Evolutionary conservation across 2,888 invertebrate species (phyloP).

Genomic region (Mesorhabditis spiculigera): DNA sequence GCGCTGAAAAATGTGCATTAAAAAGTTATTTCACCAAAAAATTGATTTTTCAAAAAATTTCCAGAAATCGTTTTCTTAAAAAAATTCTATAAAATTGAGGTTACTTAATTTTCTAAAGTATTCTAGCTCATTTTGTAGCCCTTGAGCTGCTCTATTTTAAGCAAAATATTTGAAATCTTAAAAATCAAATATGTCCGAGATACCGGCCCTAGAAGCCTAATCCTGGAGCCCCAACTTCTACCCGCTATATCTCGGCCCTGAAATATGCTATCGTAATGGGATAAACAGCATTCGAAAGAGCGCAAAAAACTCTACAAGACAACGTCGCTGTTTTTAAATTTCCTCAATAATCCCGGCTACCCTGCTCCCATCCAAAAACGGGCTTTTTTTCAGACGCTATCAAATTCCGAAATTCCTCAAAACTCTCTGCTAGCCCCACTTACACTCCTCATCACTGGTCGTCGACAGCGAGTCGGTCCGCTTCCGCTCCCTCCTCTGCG

Average conservation of each 20-base stretch:
- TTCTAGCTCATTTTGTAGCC: no score
- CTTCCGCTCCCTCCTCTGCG: not conserved
- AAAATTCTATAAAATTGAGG: not conserved
- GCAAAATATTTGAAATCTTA: no score
- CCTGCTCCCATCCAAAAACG: no score
- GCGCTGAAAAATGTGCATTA: not conserved
- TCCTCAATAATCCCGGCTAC: no score
- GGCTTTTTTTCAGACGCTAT: no score
- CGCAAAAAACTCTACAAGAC: not conserved
- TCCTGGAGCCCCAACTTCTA: no score
- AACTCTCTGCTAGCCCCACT: not conserved
- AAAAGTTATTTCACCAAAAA: not conserved
- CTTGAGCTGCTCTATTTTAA: no score
- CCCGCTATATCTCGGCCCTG: no score
- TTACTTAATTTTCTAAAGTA: not conserved
- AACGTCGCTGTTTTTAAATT: not conserved
- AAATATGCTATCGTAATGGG: no score
- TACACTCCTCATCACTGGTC: not conserved
- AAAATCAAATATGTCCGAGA: no score
- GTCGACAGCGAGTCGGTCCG: not conserved
- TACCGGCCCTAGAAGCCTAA: no score
- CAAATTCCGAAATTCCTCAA: no score
- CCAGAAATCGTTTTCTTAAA: not conserved
- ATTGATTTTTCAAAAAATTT: not conserved
- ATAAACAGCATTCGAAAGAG: not conserved